These are phyloP conservation scores for Torymus aiolomorphi DNA, from an alignment of 2,888 invertebrate genomes.

Conservation along the genomic window DNA sequence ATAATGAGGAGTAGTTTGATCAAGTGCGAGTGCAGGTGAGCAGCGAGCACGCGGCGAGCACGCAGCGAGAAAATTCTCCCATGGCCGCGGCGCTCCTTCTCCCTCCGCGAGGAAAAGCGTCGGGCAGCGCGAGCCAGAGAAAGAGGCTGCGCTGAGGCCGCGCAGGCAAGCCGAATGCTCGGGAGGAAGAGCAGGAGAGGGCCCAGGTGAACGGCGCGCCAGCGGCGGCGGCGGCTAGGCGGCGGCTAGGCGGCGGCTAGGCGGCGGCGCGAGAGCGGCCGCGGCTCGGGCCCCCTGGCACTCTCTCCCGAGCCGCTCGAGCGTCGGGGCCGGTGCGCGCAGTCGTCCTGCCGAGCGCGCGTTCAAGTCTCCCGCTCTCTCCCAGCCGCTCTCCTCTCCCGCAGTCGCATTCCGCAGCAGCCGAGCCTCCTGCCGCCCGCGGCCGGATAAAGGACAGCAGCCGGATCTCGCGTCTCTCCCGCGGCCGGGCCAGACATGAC, in stretches of 20 bases:
- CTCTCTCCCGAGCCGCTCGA: slow-evolving; percentile 52
- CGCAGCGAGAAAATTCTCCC: too few species aligned
- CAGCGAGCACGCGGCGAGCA: too few species aligned
- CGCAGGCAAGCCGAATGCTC: too few species aligned
- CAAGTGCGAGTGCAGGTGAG: too few species aligned
- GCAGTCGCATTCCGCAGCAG: neutral
- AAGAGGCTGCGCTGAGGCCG: too few species aligned
- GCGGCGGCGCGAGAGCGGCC: slow-evolving; percentile 56
- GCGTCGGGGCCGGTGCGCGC: slow-evolving; percentile 21
- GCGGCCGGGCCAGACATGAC: slow-evolving; percentile 44
- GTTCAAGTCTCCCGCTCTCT: neutral
- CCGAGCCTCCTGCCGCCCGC: too few species aligned
- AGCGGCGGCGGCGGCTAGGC: neutral
- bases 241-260: slow-evolving; percentile 23
- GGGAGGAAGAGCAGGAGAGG: too few species aligned
- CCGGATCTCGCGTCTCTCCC: slow-evolving; percentile 22
- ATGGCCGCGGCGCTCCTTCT: too few species aligned
- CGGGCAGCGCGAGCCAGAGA: too few species aligned
- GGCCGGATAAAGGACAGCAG: neutral
- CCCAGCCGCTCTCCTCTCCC: neutral
- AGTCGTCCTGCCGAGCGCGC: neutral
- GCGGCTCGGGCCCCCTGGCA: slow-evolving; percentile 46
- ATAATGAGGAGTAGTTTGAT: too few species aligned
- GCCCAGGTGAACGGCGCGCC: too few species aligned
- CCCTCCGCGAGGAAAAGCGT: too few species aligned